Conservation (phyloP, 2,888 invertebrate species). For the Scaptomyza polygonia region DNA sequence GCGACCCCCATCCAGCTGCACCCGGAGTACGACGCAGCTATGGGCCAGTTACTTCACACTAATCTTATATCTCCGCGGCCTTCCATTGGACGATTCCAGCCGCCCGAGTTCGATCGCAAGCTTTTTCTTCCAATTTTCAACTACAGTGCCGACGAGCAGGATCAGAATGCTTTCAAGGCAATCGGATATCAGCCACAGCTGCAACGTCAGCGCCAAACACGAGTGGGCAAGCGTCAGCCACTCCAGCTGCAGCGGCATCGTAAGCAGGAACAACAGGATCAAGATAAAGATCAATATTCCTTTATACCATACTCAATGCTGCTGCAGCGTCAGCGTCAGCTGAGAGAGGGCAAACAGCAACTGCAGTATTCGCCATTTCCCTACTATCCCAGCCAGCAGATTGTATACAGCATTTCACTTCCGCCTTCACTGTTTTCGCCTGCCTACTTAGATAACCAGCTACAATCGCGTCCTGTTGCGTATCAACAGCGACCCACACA, state of each 20-base stretch:
- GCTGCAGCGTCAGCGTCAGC: conserved; percentile 57
- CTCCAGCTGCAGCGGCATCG: conserved; percentile 30
- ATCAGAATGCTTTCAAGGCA: conserved; percentile 82
- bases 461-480: conserved; percentile 43
- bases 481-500: conserved; percentile 71
- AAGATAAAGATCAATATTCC: conserved; percentile 44
- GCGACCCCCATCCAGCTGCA: conserved; percentile 68
- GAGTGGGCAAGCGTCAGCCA: conserved; percentile 13
- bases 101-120: conserved; percentile 86
- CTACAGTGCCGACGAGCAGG: conserved; percentile 83
- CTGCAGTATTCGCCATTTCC: conserved; percentile 23
- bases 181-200: conserved; percentile 79
- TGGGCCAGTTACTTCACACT: conserved; percentile 85
- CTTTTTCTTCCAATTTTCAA: conserved; percentile 88
- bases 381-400: conserved; percentile 38
- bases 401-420: conserved; percentile 54
- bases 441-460: conserved; percentile 56
- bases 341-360: conserved; percentile 64
- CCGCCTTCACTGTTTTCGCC: conserved; percentile 47
- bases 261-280: conserved; percentile 48
- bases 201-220: conserved; percentile 28
- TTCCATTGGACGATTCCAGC: conserved; percentile 60
- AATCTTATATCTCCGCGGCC: conserved; percentile 75
- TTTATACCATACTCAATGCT: conserved; percentile 47
- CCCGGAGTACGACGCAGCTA: conserved; percentile 62